Base-by-base conservation (phyloP, 2,113 vertebrate genomes). In the Illadopsis cleaveri region DNA sequence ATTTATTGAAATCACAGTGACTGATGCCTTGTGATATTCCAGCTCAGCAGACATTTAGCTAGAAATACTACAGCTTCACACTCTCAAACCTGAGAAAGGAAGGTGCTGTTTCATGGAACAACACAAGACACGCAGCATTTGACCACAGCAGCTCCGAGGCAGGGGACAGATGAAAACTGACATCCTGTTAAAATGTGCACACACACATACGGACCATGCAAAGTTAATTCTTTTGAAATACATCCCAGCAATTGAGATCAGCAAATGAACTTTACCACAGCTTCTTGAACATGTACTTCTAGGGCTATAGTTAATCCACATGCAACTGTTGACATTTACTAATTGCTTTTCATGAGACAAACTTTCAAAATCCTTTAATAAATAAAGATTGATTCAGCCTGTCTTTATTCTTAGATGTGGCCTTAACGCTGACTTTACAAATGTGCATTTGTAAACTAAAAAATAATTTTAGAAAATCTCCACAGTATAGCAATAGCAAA, bases 181-280 rank as follows among this genome's bases (percentile, higher is more conserved):
- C 92, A 94, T 88, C 70, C 45, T 91, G 53, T 38, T 92, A 91
- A 94, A 93, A 88, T 33, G 37, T 79, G 85, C n/a, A 65, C 61
- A 57, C 62, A 69, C 51, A 40, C 57, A 60, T 30, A 91, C 8
- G 65, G 80, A 75, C 7, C 60, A 51, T 1, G 2, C 38, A 75
- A 94, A 90, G 61, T 38, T 57, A 54, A 86, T 79, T 83, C 8
- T 70, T 68, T 47, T 64, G 72, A 94, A 97, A 89, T 31, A 71
- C 14, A 81, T 25, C 65, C 66, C 48, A 65, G 57, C 37, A 85
- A 65, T 16, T 82, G 80, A 71, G 53, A 90, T 28, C 62, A 71
- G 50, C 64, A 90, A 92, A 90, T 51, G 7, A 88, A 71, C 65
- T 82, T 77, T 47, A 40, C 11, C 56, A 91, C 61, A 85, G 53